A percentile compares a stretch with the other conserved stretches of the same genome.
Evolutionary conservation across 2,888 invertebrate species (phyloP).

Genomic region (Pseudolycoriella hygida): DNA sequence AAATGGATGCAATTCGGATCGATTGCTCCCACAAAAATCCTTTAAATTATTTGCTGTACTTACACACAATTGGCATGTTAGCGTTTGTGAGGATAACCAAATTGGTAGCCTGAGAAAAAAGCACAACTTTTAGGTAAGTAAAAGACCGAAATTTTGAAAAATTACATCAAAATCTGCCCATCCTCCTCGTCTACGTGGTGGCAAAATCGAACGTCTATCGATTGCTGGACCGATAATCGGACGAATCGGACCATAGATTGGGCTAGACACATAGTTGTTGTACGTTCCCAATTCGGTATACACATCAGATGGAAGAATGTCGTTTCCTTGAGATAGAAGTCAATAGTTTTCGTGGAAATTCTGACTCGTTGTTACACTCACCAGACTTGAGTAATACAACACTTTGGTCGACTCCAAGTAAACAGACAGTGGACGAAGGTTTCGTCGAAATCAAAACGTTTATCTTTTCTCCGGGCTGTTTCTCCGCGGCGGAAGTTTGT

Average conservation of each 20-base stretch:
- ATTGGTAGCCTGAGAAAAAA: no score
- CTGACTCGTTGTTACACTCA: slow-evolving; percentile 7
- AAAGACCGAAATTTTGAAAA: no score
- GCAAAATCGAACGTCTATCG: no score
- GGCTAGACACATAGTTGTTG: slow-evolving; percentile 32
- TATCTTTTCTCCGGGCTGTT: slow-evolving; percentile 60
- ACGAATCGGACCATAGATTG: no score
- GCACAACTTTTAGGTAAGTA: no score
- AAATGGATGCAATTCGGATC: no score
- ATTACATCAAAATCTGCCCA: slow-evolving; percentile 7
- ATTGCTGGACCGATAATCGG: slow-evolving; percentile 12
- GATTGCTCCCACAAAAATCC: no score
- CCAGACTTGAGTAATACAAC: slow-evolving; percentile 55
- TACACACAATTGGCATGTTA: no score
- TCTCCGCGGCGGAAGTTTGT: slow-evolving; percentile 40
- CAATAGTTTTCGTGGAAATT: no score
- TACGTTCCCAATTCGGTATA: slow-evolving; percentile 42
- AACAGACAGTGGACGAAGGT: slow-evolving; percentile 70
- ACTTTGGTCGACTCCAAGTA: slow-evolving; percentile 78
- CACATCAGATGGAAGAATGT: slow-evolving; percentile 34
- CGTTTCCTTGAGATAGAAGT: slow-evolving; percentile 16
- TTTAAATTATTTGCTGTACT: no score
- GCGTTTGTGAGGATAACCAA: no score
- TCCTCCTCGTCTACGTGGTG: background rate
- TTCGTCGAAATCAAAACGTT: slow-evolving; percentile 62